These are phyloP conservation scores for Venusia cambrica DNA, from an alignment of 2,888 invertebrate genomes.

Conservation along the genomic window DNA sequence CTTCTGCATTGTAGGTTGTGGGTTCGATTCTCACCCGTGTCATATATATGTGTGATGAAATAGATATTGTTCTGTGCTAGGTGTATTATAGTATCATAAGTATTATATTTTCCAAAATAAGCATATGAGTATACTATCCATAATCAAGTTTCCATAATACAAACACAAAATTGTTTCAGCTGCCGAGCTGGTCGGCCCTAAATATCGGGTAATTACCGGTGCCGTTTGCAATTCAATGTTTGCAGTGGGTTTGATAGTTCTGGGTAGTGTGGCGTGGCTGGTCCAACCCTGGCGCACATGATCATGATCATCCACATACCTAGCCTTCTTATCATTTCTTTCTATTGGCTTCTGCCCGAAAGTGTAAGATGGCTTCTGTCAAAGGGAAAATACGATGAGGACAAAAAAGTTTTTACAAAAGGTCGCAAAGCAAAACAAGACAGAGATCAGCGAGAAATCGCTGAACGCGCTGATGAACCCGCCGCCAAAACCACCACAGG, in stretches of 20 bases:
- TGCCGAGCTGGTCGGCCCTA: conserved; percentile 88
- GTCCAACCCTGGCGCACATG: conserved; percentile 85
- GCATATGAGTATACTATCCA: too few relatives aligned
- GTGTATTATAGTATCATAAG: too few relatives aligned
- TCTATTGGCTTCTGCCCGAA: conserved; percentile 84
- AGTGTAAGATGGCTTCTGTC: conserved; percentile 89
- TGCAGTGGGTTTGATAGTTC: conserved; percentile 85
- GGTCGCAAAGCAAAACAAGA: conserved; percentile 83
- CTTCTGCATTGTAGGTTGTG: too few relatives aligned
- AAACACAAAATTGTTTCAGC: too few relatives aligned
- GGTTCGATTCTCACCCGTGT: too few relatives aligned
- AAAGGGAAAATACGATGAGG: conserved; percentile 82
- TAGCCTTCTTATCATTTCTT: conserved; percentile 82
- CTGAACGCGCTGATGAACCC: conserved; percentile 61
- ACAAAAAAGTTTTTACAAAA: conserved; percentile 79
- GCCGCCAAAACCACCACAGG: conserved; percentile 42
- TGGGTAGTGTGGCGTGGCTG: conserved; percentile 85
- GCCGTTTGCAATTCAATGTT: conserved; percentile 86
- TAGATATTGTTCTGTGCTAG: too few relatives aligned
- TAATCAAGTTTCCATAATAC: too few relatives aligned
- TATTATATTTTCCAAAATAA: too few relatives aligned
- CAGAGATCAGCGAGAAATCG: conserved; percentile 76
- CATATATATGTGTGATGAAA: too few relatives aligned
- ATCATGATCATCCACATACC: conserved; percentile 85
- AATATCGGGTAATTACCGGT: conserved; percentile 85